These are phyloP conservation scores for Drosophila melanocephala DNA, from an alignment of 2,888 invertebrate species.

Conservation along the genomic window DNA sequence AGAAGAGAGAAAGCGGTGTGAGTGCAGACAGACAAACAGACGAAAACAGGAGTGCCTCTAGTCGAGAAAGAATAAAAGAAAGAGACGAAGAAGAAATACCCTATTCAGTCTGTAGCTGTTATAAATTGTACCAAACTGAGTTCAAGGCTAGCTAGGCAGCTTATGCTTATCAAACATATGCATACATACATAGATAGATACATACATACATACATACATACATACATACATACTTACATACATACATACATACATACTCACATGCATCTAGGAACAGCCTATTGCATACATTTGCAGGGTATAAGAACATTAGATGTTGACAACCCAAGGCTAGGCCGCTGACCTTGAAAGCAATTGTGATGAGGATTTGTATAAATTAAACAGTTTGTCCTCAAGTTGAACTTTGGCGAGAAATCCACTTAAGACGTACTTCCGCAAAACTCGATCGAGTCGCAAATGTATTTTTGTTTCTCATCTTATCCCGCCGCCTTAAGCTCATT, in stretches of 20 bases:
- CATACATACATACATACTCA: background rate
- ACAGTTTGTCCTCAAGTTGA: background rate
- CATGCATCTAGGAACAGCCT: background rate
- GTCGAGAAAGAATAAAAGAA: background rate
- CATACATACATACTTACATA: background rate
- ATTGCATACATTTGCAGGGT: background rate
- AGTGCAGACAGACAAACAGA: conserved; percentile 4
- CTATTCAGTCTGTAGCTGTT: background rate
- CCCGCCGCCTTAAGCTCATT: background rate
- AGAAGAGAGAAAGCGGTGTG: background rate
- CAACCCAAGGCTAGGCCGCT: background rate
- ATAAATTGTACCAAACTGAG: background rate
- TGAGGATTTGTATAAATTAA: background rate
- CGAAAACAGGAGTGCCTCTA: background rate
- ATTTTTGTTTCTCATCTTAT: background rate
- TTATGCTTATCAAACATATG: background rate
- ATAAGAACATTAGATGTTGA: background rate
- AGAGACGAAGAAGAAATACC: background rate
- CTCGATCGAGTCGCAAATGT: background rate
- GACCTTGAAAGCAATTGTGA: conserved; percentile 8
- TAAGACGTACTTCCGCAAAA: background rate
- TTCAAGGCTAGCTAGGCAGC: background rate
- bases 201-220: background rate
- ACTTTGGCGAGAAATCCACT: background rate
- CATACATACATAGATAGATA: background rate